Evolutionary conservation across 2,797 vertebrate species (phyloP).

Genomic region (Loriculus beryllinus): DNA sequence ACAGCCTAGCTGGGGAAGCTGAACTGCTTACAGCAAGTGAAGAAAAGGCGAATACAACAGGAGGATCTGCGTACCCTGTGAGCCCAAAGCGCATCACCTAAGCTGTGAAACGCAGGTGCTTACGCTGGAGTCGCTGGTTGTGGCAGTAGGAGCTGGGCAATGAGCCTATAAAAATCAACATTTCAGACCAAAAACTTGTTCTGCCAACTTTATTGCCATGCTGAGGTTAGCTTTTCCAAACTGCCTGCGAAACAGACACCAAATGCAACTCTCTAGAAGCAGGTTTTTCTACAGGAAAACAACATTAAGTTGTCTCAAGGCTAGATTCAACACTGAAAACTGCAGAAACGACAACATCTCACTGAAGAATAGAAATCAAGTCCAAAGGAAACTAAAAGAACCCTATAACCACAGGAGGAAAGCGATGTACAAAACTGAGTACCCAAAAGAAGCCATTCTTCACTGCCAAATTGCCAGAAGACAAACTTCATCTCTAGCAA

Average conservation of each 20-base stretch:
- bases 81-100: background rate
- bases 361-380: conserved; percentile 14
- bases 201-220: background rate
- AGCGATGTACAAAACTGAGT: background rate
- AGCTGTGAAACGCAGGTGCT: background rate
- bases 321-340: conserved; percentile 16
- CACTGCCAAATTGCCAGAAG: background rate
- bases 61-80: conserved; percentile 11
- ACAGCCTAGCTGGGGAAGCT: background rate
- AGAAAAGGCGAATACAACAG: background rate
- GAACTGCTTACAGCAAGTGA: background rate
- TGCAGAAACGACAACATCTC: conserved; percentile 23
- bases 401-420: background rate
- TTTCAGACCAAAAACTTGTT: background rate
- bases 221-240: background rate
- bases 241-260: conserved; percentile 1
- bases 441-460: background rate
- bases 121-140: background rate
- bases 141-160: background rate
- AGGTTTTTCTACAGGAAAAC: conserved; percentile 23
- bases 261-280: background rate
- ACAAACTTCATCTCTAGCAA: background rate
- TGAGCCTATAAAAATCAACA: background rate
- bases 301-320: conserved; percentile 8
- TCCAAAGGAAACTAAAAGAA: background rate